Conservation (phyloP, 2,888 invertebrate genomes). For the Microctonus aethiopoides region DNA sequence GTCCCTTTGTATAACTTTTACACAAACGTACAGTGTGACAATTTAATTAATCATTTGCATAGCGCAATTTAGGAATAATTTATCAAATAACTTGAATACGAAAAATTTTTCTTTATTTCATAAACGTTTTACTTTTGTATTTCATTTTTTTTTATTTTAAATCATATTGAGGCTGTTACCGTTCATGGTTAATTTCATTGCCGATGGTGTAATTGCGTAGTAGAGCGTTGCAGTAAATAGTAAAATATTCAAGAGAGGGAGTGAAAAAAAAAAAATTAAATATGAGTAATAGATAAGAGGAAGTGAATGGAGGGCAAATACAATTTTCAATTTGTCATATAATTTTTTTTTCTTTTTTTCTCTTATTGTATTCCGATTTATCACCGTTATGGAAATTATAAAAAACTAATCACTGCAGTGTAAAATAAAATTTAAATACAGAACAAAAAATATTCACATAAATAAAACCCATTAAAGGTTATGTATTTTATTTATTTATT, state of each 20-base stretch:
- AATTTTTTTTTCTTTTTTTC: too few species aligned
- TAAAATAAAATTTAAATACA: background rate
- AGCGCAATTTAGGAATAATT: conserved; percentile 11
- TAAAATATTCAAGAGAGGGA: background rate
- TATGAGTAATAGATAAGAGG: background rate
- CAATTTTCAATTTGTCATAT: background rate
- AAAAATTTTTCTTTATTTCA: background rate
- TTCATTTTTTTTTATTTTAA: background rate
- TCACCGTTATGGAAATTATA: background rate
- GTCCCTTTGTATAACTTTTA: background rate
- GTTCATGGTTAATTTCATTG: conserved; percentile 7
- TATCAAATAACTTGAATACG: background rate
- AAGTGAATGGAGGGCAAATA: background rate
- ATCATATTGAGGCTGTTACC: background rate
- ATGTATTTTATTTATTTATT: background rate
- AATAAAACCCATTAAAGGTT: background rate
- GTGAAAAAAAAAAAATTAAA: background rate
- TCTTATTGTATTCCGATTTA: background rate
- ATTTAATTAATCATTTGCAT: conserved; percentile 16
- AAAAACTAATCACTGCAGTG: background rate
- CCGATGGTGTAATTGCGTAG: conserved; percentile 6
- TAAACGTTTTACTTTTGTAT: background rate
- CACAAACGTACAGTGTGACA: background rate
- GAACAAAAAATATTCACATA: background rate
- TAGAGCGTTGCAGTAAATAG: conserved; percentile 20